A percentile compares a stretch with the other conserved stretches of the same genome.
These are phyloP conservation scores for Nymphalis c-album DNA, from an alignment of 2,888 invertebrate species.

Conservation along the genomic window DNA sequence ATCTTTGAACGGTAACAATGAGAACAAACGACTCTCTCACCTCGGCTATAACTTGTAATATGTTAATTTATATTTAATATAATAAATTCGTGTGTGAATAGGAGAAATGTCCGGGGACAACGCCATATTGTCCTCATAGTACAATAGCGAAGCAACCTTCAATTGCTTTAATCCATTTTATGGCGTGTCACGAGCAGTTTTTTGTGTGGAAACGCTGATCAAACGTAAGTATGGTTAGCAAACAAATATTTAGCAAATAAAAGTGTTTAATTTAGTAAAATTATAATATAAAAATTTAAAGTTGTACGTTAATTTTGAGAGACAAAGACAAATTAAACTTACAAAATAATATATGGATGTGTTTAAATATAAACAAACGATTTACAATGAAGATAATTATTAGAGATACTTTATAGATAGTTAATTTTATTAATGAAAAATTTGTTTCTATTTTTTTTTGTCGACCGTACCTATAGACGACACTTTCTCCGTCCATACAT, in stretches of 20 bases:
- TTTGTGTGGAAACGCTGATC: constrained; percentile 43
- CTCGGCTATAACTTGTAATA: constrained; percentile 63
- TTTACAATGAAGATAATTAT: no score
- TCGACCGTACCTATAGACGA: constrained; percentile 32
- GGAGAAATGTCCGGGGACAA: constrained; percentile 56
- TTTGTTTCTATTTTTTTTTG: neutral
- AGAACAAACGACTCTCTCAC: constrained; percentile 62
- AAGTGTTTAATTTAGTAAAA: neutral
- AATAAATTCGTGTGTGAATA: constrained; percentile 66
- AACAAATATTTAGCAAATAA: neutral
- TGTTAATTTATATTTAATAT: constrained; percentile 80
- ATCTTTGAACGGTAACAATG: constrained; percentile 67
- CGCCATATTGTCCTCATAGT: constrained; percentile 46
- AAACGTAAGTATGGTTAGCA: constrained; percentile 34
- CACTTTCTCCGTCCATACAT: constrained; percentile 20
- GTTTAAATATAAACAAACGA: no score
- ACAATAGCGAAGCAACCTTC: constrained; percentile 57
- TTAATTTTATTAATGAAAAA: neutral
- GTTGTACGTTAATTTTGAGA: no score
- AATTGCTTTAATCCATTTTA: constrained; percentile 77
- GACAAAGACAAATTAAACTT: no score
- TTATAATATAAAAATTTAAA: neutral
- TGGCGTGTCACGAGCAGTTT: constrained; percentile 71
- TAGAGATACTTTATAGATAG: neutral
- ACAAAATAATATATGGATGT: no score